phyloP scores from a whole-genome alignment of 2,113 vertebrate species.

The Oostethus manadensis region DNA sequence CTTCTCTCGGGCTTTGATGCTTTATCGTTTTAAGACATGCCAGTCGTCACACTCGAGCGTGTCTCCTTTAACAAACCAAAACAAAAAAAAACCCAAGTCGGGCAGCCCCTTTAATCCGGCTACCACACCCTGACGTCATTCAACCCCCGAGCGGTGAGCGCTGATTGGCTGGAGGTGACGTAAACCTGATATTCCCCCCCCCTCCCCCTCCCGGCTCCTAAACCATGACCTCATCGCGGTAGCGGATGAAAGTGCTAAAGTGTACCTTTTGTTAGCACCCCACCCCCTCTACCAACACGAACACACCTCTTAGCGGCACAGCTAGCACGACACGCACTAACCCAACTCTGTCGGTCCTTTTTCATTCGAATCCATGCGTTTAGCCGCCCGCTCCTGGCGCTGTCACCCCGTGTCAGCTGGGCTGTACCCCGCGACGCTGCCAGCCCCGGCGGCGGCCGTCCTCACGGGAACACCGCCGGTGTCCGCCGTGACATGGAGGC shows the following conservation, averaged over 20 bases:
- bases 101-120: conserved; percentile 69
- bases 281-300: conserved; percentile 7
- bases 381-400: conserved; percentile 33
- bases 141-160: conserved; percentile 64
- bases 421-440: conserved; percentile 1
- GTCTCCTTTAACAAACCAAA: conserved; percentile 57
- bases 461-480: conserved; percentile 36
- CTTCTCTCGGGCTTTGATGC: not conserved
- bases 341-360: not conserved
- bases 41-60: not conserved
- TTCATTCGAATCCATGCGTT: conserved; percentile 2
- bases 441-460: conserved; percentile 53
- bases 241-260: conserved; percentile 78
- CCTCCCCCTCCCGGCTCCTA: conserved; percentile 41
- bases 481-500: conserved; percentile 45
- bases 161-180: conserved; percentile 90
- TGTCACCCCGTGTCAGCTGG: conserved; percentile 55
- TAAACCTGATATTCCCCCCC: conserved; percentile 67
- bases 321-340: too few relatives aligned
- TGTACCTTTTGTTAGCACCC: conserved; percentile 64
- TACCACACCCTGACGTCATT: conserved; percentile 79
- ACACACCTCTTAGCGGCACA: conserved; percentile 27
- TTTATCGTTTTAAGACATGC: not conserved
- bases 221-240: conserved; percentile 85
- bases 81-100: conserved; percentile 38